Evolutionary conservation across 2,797 vertebrate genomes (phyloP), one percentile per base, ranked within the genome.

Genomic region (Mormyrops boulengeri): DNA sequence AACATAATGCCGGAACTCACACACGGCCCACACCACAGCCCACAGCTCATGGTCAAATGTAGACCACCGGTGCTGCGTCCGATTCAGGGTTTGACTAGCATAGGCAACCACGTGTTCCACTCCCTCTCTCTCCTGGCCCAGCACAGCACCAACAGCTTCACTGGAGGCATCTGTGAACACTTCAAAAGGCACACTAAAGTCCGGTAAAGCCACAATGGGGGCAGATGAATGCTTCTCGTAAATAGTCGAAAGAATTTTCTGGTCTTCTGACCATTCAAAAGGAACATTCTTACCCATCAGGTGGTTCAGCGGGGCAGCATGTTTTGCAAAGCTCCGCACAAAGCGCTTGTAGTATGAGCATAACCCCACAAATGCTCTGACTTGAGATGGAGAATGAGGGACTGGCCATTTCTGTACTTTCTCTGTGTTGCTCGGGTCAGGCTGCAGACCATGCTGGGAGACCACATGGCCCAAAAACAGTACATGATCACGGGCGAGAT

Each of bases 271-370:
- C 85, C 85, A 87, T 26, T 89, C n/a, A 60, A 60, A 60, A 60
- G 17, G 57, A 17, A 60, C 57, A 60, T 60, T 60, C 57, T 60
- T 77, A 14, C 50, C 49, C 30, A 80, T 84, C 26, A 89, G 50
- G 4, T 77, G 49, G 22, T 89, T 50, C 17, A 88, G 53, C 2
- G 88, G 50, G 22, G 69, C 77, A 57, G 73, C 30, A 41, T 62
- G 19, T n/a, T 85, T 53, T 2, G 88, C 77, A 85, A 85, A 89
- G 17, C 55, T 66, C 38, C 9, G 38, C 1, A 89, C 73, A 82
- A 85, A 89, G 0, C 6, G 73, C 41, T 77, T 89, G 50, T 89
- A 89, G 26, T 89, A 89, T 19, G 53, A 88, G 52, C 86, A 88
- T 38, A 62, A 38, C 50, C 86, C 22, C 22, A 57, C 1, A 41